Base-by-base conservation (phyloP, 1,140 invertebrate genomes). In the Neelides sp. region DNA sequence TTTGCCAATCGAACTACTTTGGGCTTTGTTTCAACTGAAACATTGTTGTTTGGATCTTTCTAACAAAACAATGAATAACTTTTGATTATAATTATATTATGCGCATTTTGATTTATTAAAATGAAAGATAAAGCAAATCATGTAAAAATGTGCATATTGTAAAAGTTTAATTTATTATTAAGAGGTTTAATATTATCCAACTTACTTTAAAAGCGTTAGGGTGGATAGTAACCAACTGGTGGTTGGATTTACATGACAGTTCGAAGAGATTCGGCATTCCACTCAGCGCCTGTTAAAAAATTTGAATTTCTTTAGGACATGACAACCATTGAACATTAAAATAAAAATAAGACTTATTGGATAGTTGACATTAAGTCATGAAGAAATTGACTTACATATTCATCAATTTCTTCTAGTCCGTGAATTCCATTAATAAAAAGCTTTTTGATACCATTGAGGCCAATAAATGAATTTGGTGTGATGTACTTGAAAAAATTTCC, bases 401-500 rank as follows among this genome's bases (percentile, higher is more conserved):
- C 44, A 22, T 49, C 36, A 24, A 59, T 56, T 1, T 8, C 22
- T n/a, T n/a, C 35, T 1, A 59, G 36, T 0, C 36, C 20, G 19
- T 3, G 34, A 37, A 54, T 48, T 35, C 37, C 42, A 24, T 52
- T 37, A 0, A 61, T 4, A 4, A 7, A 15, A 0, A 61, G 45
- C 1, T 12, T 36, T 7, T 52, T 42, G 4, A 61, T 23, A 19
- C 20, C 50, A 3, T 7, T n/a, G 19, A 61, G 23, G 8, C 32
- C 35, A 0, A 30, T 2, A 35, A 61, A 61, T n/a, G 30, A 22
- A 30, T 55, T 26, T 1, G 48, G 23, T 12, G 22, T 35, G 4
- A 61, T 17, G 2, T 15, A 26, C 4, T 48, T 30, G 19, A 61
- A 48, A 2, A 45, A 26, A 41, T 61, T 61, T 50, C 55, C 58